Percentiles rank a stretch among this genome's conserved stretches.
These are phyloP conservation scores for Drosophila lacteicornis DNA, from an alignment of 1,140 invertebrate genomes.

Conservation along the genomic window DNA sequence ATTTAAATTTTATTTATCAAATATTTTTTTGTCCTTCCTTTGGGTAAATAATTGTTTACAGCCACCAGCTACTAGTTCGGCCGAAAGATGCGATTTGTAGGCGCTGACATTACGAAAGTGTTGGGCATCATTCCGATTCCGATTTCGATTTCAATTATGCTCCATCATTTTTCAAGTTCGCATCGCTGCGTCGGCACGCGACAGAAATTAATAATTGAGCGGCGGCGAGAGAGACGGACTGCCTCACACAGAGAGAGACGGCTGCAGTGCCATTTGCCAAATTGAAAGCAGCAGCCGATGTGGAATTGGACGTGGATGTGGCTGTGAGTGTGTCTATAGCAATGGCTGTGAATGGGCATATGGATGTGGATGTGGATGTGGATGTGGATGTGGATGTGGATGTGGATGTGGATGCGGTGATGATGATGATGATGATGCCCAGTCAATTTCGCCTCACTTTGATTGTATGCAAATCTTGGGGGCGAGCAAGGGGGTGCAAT, in stretches of 20 bases:
- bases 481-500: neutral
- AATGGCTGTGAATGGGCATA: neutral
- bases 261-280: conserved; percentile 66
- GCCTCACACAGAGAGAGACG: conserved; percentile 9
- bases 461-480: conserved; percentile 80
- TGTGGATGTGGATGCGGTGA: conserved; percentile 4
- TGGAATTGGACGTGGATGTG: neutral
- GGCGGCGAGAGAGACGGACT: conserved; percentile 14
- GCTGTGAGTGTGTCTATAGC: neutral
- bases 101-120: conserved; percentile 60
- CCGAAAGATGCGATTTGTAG: conserved; percentile 5
- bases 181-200: conserved; percentile 64
- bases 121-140: conserved; percentile 76
- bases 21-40: too few relatives aligned
- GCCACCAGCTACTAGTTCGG: neutral
- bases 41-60: too few relatives aligned
- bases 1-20: too few relatives aligned
- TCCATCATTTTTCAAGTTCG: conserved; percentile 82
- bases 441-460: conserved; percentile 74
- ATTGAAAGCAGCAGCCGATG: conserved; percentile 61
- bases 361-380: neutral
- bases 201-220: conserved; percentile 81
- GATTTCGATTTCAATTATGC: conserved; percentile 82
- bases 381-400: neutral
- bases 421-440: conserved; percentile 44